Percentiles rank a stretch among this genome's conserved stretches.
phyloP scores from a whole-genome alignment of 2,888 invertebrate genomes.

The Athrips mouffetella region DNA sequence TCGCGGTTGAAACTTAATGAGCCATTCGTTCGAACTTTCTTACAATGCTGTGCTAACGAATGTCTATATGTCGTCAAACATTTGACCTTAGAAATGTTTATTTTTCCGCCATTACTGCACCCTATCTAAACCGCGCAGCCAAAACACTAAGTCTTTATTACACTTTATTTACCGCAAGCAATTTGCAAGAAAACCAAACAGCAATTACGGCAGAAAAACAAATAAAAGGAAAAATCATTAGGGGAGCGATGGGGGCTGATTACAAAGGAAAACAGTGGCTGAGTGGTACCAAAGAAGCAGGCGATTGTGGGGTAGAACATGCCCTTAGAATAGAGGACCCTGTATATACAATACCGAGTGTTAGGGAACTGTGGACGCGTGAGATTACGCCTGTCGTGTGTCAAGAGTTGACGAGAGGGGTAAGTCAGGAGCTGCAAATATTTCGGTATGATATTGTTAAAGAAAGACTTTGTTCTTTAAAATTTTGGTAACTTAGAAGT shows the following conservation, averaged over 20 bases:
- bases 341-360: slow-evolving; percentile 9
- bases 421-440: slow-evolving; percentile 5
- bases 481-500: no score
- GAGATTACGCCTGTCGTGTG: slow-evolving; percentile 66
- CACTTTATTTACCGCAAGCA: slow-evolving; percentile 59
- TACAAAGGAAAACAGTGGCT: slow-evolving; percentile 65
- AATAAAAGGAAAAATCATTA: slow-evolving; percentile 74
- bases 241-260: slow-evolving; percentile 54
- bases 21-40: not conserved
- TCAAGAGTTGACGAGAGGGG: slow-evolving; percentile 29
- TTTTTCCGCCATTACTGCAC: slow-evolving; percentile 1
- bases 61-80: no score
- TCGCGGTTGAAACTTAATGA: not conserved
- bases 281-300: slow-evolving; percentile 35
- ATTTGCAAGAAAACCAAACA: slow-evolving; percentile 72
- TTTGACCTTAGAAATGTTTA: not conserved
- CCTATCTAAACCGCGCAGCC: slow-evolving; percentile 9
- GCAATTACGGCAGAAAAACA: slow-evolving; percentile 75
- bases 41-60: no score
- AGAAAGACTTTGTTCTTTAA: no score
- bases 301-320: slow-evolving; percentile 45
- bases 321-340: slow-evolving; percentile 8
- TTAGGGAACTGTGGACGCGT: slow-evolving; percentile 21
- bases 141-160: slow-evolving; percentile 19
- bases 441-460: no score